Percentiles rank a stretch among this genome's conserved stretches.
Conservation (phyloP, 2,797 vertebrate genomes). For the Danio albolineatus region DNA sequence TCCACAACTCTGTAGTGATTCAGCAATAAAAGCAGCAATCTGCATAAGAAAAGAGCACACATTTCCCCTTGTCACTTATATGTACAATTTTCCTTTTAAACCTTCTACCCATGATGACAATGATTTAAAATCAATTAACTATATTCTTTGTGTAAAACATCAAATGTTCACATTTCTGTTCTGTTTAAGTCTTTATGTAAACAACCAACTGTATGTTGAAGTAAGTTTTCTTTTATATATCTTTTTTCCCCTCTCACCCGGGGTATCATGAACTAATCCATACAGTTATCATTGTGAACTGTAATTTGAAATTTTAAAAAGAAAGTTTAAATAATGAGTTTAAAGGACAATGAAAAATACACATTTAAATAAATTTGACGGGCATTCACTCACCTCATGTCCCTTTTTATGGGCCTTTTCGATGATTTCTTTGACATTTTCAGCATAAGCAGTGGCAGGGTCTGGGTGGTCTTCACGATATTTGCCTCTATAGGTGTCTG, state of each 20-base stretch:
- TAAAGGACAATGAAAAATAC: background rate
- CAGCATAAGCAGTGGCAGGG: constrained; percentile 88
- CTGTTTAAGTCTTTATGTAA: background rate
- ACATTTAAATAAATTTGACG: background rate
- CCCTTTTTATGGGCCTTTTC: constrained; percentile 79
- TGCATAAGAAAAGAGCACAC: constrained; percentile 81
- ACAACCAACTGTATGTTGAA: background rate
- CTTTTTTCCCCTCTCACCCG: too few relatives aligned
- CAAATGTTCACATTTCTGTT: background rate
- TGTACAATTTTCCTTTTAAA: background rate
- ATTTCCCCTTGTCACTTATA: constrained; percentile 54
- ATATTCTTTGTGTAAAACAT: background rate
- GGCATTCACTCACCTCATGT: constrained; percentile 80
- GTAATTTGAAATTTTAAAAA: background rate
- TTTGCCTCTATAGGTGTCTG: constrained; percentile 94
- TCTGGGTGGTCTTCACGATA: constrained; percentile 88
- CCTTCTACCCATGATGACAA: background rate
- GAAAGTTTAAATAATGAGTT: background rate
- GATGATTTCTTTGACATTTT: constrained; percentile 89
- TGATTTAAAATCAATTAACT: background rate
- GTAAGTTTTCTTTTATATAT: too few relatives aligned
- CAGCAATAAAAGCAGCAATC: constrained; percentile 97
- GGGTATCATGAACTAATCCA: background rate
- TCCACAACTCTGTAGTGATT: constrained; percentile 98
- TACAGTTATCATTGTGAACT: background rate